A percentile compares a stretch with the other conserved stretches of the same genome.
These are phyloP conservation scores for Lordiphosa andalusiaca DNA, from an alignment of 2,888 invertebrate species.

Conservation along the genomic window DNA sequence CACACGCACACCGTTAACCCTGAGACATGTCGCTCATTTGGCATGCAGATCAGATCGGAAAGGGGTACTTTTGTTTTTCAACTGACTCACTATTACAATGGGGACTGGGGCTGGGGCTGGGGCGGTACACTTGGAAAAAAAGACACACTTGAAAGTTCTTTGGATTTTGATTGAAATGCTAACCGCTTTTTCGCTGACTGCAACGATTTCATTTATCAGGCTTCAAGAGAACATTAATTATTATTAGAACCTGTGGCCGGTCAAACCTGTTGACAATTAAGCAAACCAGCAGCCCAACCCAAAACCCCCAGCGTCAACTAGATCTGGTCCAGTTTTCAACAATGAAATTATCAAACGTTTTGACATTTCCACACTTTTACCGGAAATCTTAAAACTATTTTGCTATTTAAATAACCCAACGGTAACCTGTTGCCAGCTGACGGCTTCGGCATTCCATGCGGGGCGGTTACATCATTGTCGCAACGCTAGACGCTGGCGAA, in stretches of 20 bases:
- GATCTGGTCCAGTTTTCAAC: too few species aligned
- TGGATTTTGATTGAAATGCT: slow-evolving; percentile 10
- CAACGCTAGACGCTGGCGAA: too few species aligned
- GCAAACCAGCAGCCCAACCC: slow-evolving; percentile 1
- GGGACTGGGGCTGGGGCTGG: slow-evolving; percentile 10
- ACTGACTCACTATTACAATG: slow-evolving; percentile 34
- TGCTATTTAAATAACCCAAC: too few species aligned
- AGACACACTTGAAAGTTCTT: background rate
- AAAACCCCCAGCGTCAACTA: too few species aligned
- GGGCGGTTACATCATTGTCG: too few species aligned
- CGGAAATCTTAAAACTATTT: too few species aligned
- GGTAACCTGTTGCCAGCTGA: too few species aligned
- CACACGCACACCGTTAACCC: slow-evolving; percentile 31
- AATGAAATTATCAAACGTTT: too few species aligned
- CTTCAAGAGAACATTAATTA: slow-evolving; percentile 26
- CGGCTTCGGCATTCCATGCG: too few species aligned
- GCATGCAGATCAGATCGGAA: slow-evolving; percentile 51
- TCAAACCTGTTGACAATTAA: slow-evolving; percentile 68
- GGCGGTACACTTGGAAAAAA: background rate
- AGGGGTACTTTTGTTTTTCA: slow-evolving; percentile 53
- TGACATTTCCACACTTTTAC: too few species aligned
- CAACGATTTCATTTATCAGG: too few species aligned
- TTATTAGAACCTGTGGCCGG: slow-evolving; percentile 48
- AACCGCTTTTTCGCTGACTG: too few species aligned
- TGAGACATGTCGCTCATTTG: slow-evolving; percentile 44